Conservation (phyloP, 1,140 invertebrate species). For the Antheraea mylitta region DNA sequence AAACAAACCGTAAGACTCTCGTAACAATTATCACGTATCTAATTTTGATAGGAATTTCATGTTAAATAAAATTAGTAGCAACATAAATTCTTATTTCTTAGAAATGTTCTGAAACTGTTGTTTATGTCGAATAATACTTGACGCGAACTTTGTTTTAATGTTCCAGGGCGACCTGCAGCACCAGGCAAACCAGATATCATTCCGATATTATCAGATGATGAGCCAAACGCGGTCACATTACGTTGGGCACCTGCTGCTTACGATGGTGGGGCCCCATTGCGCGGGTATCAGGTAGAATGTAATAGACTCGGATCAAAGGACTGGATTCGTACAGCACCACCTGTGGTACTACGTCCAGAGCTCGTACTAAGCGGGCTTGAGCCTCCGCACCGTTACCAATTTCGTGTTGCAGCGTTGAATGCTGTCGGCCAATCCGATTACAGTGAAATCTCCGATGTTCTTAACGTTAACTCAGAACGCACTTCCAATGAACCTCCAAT, state of each 20-base stretch:
- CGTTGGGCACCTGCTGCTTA: slow-evolving; percentile 89
- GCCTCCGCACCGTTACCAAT: slow-evolving; percentile 93
- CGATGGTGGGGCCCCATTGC: slow-evolving; percentile 94
- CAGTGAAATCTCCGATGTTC: slow-evolving; percentile 87
- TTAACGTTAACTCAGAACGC: slow-evolving; percentile 86
- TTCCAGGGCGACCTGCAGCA: slow-evolving; percentile 85
- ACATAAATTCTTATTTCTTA: neutral
- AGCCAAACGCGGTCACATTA: slow-evolving; percentile 92
- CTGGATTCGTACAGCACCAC: slow-evolving; percentile 88
- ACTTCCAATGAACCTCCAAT: slow-evolving; percentile 83
- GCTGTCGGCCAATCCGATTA: slow-evolving; percentile 89
- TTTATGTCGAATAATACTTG: no score
- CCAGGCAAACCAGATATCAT: slow-evolving; percentile 89
- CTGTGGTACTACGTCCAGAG: slow-evolving; percentile 84
- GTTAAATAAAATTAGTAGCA: neutral
- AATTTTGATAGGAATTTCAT: slow-evolving; percentile 58
- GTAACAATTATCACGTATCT: slow-evolving; percentile 65
- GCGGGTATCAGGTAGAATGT: slow-evolving; percentile 90
- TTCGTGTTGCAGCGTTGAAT: slow-evolving; percentile 93
- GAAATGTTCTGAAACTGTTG: slow-evolving; percentile 2
- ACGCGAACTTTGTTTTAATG: slow-evolving; percentile 18
- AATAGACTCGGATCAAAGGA: slow-evolving; percentile 86
- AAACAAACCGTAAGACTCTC: slow-evolving; percentile 72
- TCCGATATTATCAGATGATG: slow-evolving; percentile 82
- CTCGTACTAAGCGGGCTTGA: slow-evolving; percentile 88